Percentiles rank a stretch among this genome's conserved stretches.
These are phyloP conservation scores for Drosophila affinis DNA, from an alignment of 2,888 invertebrate species.

Conservation along the genomic window DNA sequence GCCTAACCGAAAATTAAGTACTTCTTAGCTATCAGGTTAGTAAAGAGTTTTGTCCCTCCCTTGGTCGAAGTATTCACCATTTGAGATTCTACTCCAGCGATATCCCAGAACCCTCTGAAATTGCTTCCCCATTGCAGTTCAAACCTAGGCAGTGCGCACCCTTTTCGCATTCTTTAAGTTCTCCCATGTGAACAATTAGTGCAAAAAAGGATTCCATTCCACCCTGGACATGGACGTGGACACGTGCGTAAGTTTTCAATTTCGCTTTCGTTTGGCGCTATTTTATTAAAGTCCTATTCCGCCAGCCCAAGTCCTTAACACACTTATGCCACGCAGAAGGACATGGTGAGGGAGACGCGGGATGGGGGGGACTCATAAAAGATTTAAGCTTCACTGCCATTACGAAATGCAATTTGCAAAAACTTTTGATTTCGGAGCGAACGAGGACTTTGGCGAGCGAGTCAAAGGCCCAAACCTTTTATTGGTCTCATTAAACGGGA, in stretches of 20 bases:
- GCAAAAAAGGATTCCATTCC: conserved; percentile 55
- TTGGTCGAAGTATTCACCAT: no score
- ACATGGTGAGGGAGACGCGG: not conserved
- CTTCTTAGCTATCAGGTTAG: no score
- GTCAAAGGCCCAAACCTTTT: conserved; percentile 58
- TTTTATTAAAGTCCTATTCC: conserved; percentile 15
- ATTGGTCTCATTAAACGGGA: conserved; percentile 77
- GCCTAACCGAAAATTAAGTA: no score
- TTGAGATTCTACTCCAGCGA: not conserved
- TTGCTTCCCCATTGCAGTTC: conserved; percentile 22
- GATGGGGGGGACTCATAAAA: conserved; percentile 63
- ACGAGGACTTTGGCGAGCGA: not conserved
- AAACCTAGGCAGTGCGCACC: not conserved
- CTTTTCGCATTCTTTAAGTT: conserved; percentile 45
- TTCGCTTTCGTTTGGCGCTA: conserved; percentile 52
- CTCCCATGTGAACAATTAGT: conserved; percentile 72
- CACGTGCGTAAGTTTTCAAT: conserved; percentile 77
- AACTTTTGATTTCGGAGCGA: conserved; percentile 70
- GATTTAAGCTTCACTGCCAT: conserved; percentile 74
- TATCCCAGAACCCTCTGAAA: not conserved
- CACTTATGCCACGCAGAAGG: conserved; percentile 43
- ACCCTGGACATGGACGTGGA: conserved; percentile 20
- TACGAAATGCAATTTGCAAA: conserved; percentile 75
- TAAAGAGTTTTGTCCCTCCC: no score
- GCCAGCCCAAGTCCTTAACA: conserved; percentile 27